These are phyloP conservation scores for Onychomys torridus DNA, from an alignment of 2,797 vertebrate genomes.

Conservation along the genomic window DNA sequence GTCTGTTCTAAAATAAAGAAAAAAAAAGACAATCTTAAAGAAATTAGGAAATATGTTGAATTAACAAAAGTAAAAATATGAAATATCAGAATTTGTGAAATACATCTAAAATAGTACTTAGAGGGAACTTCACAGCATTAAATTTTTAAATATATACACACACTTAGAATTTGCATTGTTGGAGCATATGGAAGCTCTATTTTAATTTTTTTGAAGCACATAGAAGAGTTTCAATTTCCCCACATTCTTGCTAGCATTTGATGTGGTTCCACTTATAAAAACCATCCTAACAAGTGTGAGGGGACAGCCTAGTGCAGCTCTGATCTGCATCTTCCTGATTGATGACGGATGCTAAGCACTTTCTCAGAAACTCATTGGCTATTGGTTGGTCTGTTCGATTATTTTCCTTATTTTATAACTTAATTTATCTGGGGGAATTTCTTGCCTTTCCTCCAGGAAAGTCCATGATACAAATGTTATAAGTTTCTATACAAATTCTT, in stretches of 20 bases:
- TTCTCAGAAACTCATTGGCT: neutral
- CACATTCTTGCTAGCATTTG: neutral
- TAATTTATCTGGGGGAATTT: neutral
- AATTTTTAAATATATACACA: neutral
- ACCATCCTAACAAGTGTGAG: neutral
- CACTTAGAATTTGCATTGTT: neutral
- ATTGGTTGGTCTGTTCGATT: neutral
- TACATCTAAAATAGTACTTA: neutral
- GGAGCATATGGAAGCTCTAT: neutral
- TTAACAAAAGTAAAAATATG: constrained; percentile 12
- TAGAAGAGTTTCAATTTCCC: neutral
- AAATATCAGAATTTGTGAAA: neutral
- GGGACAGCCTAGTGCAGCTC: neutral
- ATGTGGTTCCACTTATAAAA: neutral
- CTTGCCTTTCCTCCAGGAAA: neutral
- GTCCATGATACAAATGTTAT: neutral
- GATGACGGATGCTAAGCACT: neutral
- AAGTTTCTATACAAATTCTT: neutral
- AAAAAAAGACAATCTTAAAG: neutral
- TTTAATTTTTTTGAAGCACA: neutral
- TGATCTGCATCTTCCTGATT: neutral
- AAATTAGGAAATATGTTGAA: neutral
- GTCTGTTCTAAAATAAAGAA: constrained; percentile 20
- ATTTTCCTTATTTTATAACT: neutral
- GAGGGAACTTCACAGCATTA: constrained; percentile 11